Percentiles rank a stretch among this genome's conserved stretches.
phyloP scores from a whole-genome alignment of 2,797 vertebrate species.

The Remorina albescens region DNA sequence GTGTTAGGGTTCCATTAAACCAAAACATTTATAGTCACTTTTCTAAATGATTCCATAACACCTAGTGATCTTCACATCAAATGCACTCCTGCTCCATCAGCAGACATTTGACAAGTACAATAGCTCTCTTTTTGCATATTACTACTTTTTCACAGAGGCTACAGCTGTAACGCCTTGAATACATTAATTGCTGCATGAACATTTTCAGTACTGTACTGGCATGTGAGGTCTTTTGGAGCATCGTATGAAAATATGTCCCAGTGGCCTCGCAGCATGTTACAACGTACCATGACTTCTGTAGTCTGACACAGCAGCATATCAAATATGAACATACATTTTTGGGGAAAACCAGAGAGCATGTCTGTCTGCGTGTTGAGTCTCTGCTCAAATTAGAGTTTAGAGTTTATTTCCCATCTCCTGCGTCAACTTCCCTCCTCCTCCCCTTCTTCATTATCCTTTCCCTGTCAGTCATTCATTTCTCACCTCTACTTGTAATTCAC shows the following conservation, averaged over 20 bases:
- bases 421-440: constrained; percentile 21
- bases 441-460: constrained; percentile 4
- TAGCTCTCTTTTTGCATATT: constrained; percentile 12
- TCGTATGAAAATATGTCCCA: constrained; percentile 25
- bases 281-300: constrained; percentile 23
- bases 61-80: constrained; percentile 14
- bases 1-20: neutral
- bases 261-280: constrained; percentile 51
- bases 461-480: constrained; percentile 27
- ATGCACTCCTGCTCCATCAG: constrained; percentile 16
- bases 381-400: constrained; percentile 50
- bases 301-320: neutral
- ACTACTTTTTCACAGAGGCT: constrained; percentile 30
- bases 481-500: constrained; percentile 32
- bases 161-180: constrained; percentile 41
- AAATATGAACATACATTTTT: neutral
- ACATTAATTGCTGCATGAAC: constrained; percentile 69
- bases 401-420: constrained; percentile 40
- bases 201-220: constrained; percentile 44
- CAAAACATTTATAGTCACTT: constrained; percentile 14
- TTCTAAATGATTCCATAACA: neutral
- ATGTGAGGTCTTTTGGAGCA: constrained; percentile 48
- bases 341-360: constrained; percentile 41
- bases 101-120: too few species aligned
- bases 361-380: constrained; percentile 41